Evolutionary conservation across 2,113 vertebrate genomes (phyloP), one percentile per base, ranked within the genome.

Genomic region (Hippocampus mohnikei): DNA sequence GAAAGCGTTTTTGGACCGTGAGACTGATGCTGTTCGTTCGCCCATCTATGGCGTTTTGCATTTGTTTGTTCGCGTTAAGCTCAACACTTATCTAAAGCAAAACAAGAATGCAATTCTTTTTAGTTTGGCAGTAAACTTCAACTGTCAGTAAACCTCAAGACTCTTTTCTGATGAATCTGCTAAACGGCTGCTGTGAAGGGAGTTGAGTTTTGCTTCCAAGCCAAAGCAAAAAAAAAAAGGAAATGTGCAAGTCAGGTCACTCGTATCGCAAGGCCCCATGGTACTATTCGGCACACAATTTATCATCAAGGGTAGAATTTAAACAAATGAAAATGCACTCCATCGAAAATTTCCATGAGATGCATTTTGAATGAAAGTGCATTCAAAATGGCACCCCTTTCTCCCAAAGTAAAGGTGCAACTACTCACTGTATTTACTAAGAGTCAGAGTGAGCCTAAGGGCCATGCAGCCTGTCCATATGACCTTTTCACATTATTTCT

Each of bases 401-500:
- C 62, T 23, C 20, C 27, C 2, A 18, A 2, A 15, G 55, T 25
- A 27, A 25, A 58, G 3, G 55, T 33, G 58, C 58, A 33, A 29
- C 62, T 64, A 64, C 21, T 65, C 44, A 87, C 89, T 89, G 90
- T 33, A 37, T 6, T 37, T 37, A 89, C 84, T 90, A 84, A 86
- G 84, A 89, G 87, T 89, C 84, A 88, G 80, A 85, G 87, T 83
- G 80, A 81, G 90, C 86, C 86, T 77, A 75, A 60, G 25, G 86
- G 88, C 83, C 40, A 87, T 77, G 77, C 82, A 73, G 85, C 84
- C 87, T 86, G 85, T 78, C 84, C 77, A 66, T 70, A 53, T 87
- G 82, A 91, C 84, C 87, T 88, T 88, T 83, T 88, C 88, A 87
- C 89, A 85, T 88, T 88, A 87, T 88, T 90, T 85, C 82, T 85